Percentiles rank a stretch among this genome's conserved stretches.
phyloP scores from a whole-genome alignment of 2,888 invertebrate species.

The Sinohyriopsis cumingii region DNA sequence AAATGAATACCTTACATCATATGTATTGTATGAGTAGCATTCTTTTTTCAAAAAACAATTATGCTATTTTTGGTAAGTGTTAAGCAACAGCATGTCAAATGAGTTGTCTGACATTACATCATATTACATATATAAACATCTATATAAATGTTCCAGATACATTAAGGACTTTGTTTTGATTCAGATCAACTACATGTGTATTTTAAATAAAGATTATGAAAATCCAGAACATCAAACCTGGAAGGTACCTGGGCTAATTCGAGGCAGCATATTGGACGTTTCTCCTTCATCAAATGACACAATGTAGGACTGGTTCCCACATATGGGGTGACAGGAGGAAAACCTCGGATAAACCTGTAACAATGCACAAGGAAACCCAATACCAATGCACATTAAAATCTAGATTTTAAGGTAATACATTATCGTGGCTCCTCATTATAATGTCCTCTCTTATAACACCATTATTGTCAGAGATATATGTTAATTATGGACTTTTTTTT shows the following conservation, averaged over 20 bases:
- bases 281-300: constrained; percentile 95
- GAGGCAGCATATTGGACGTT: constrained; percentile 95
- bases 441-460: background rate
- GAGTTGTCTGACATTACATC: too few relatives aligned
- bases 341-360: constrained; percentile 62
- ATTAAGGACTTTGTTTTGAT: too few relatives aligned
- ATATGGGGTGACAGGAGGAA: constrained; percentile 91
- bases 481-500: background rate
- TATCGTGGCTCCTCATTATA: background rate
- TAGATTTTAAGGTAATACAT: background rate
- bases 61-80: too few relatives aligned
- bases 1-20: too few relatives aligned
- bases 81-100: too few relatives aligned
- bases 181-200: too few relatives aligned
- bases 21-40: too few relatives aligned
- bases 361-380: background rate
- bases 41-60: too few relatives aligned
- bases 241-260: constrained; percentile 86
- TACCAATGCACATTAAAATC: background rate
- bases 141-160: too few relatives aligned
- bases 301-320: constrained; percentile 98
- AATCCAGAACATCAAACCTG: too few relatives aligned
- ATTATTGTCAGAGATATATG: background rate
- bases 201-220: too few relatives aligned
- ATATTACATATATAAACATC: too few relatives aligned